A percentile compares a stretch with the other conserved stretches of the same genome.
Evolutionary conservation across 2,113 vertebrate genomes (phyloP).

Genomic region (Beaufortia kweichowensis): DNA sequence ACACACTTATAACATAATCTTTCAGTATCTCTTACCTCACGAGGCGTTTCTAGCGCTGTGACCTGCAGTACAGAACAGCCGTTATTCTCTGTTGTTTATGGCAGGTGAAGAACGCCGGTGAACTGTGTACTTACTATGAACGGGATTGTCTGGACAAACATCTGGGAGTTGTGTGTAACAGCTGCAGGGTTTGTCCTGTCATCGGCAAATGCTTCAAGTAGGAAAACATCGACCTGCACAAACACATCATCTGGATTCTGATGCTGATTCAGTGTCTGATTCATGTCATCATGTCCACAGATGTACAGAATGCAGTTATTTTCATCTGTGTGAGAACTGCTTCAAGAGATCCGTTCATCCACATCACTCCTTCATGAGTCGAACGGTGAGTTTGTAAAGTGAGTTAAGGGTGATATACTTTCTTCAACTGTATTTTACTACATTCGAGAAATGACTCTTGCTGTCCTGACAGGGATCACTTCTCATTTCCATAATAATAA

Average conservation of each 20-base stretch:
- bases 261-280: neutral
- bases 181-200: constrained; percentile 66
- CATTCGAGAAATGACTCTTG: no score
- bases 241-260: neutral
- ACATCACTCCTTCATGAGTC: constrained; percentile 65
- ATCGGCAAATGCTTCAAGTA: constrained; percentile 73
- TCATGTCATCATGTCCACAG: constrained; percentile 53
- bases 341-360: constrained; percentile 59
- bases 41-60: no score
- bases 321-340: constrained; percentile 73
- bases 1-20: no score
- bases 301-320: constrained; percentile 68
- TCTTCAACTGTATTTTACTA: no score
- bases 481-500: no score
- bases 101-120: constrained; percentile 67
- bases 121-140: constrained; percentile 67
- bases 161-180: constrained; percentile 71
- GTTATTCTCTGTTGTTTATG: neutral
- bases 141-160: constrained; percentile 69
- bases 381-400: constrained; percentile 67
- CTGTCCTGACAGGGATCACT: no score
- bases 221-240: constrained; percentile 31
- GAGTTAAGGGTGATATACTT: no score
- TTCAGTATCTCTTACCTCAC: no score
- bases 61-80: no score